These are phyloP conservation scores for Lasius fuliginosus DNA, from an alignment of 2,888 invertebrate species.

Conservation along the genomic window DNA sequence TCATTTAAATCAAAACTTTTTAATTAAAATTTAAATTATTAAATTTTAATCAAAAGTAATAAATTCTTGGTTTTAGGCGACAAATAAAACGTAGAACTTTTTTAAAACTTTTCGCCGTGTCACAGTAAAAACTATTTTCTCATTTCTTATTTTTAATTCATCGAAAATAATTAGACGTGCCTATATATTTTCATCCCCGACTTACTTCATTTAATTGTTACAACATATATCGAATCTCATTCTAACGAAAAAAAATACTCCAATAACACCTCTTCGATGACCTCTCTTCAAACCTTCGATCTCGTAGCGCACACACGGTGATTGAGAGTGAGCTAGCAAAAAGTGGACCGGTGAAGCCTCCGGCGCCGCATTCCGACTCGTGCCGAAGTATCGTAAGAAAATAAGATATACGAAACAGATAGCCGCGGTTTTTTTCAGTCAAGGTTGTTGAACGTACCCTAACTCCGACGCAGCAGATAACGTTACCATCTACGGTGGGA, in stretches of 20 bases:
- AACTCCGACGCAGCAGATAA: constrained; percentile 44
- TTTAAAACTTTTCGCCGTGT: background rate
- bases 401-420: constrained; percentile 77
- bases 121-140: background rate
- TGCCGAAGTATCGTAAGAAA: constrained; percentile 66
- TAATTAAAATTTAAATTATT: background rate
- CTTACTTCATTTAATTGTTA: background rate
- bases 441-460: constrained; percentile 36
- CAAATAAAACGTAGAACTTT: background rate
- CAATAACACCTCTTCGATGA: background rate
- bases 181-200: background rate
- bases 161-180: background rate
- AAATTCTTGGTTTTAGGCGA: background rate
- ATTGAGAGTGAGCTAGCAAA: constrained; percentile 63
- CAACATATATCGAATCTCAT: background rate
- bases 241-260: constrained; percentile 24
- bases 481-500: constrained; percentile 72
- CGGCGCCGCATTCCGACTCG: constrained; percentile 39
- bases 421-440: constrained; percentile 42
- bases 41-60: background rate
- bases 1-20: background rate
- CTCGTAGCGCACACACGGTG: constrained; percentile 17
- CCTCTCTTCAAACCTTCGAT: background rate
- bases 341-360: constrained; percentile 62
- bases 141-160: background rate